These are phyloP conservation scores for Lophura swinhoii DNA, from an alignment of 2,797 vertebrate species.

Conservation along the genomic window DNA sequence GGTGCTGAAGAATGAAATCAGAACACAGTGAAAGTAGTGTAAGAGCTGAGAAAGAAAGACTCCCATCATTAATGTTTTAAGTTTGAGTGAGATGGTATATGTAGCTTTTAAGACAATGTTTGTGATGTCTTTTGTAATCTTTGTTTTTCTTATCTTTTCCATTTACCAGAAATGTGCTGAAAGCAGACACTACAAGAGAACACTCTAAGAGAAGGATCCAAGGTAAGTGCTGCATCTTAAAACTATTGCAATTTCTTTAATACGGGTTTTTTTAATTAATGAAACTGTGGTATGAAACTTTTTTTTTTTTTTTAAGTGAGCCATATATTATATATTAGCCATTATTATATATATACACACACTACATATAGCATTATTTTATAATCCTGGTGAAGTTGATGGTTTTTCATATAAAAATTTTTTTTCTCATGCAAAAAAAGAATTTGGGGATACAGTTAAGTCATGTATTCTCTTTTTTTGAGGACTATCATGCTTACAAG, in stretches of 20 bases:
- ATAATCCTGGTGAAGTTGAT: neutral
- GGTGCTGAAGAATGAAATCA: neutral
- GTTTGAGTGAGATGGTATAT: neutral
- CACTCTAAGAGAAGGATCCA: neutral
- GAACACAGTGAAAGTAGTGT: neutral
- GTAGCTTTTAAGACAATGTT: neutral
- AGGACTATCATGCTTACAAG: neutral
- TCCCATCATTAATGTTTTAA: neutral
- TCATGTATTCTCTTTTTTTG: neutral
- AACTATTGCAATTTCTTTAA: neutral
- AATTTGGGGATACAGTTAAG: neutral
- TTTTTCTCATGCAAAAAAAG: neutral
- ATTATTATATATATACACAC: no score
- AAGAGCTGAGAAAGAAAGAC: neutral
- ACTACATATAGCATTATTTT: neutral
- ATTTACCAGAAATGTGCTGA: constrained; percentile 59
- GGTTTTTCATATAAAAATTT: neutral
- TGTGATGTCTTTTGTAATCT: neutral
- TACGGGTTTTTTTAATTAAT: accelerated
- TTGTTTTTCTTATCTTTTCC: constrained; percentile 20
- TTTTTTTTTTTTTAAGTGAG: neutral
- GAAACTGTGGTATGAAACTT: neutral
- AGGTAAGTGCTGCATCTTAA: constrained; percentile 34
- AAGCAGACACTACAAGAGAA: neutral
- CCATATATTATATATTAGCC: neutral